These are phyloP conservation scores for Chromis chromis DNA, from an alignment of 2,797 vertebrate species.

Conservation along the genomic window DNA sequence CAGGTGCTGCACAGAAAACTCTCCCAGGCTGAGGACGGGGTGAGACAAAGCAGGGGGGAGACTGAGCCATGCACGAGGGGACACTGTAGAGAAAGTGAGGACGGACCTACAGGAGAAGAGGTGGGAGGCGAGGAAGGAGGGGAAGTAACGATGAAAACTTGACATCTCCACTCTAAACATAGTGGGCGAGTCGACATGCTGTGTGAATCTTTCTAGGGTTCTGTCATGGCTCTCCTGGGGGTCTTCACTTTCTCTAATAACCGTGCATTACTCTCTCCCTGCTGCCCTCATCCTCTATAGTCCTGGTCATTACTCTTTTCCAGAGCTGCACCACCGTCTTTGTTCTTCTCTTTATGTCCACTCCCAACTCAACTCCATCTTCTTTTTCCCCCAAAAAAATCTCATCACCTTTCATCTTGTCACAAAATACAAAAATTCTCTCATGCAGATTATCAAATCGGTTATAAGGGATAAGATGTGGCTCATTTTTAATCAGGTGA, in stretches of 20 bases:
- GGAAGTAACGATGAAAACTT: conserved; percentile 17
- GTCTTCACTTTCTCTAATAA: conserved; percentile 56
- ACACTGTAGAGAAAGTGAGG: conserved; percentile 14
- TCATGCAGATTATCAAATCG: neutral
- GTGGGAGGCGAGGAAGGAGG: neutral
- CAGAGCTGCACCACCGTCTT: conserved; percentile 30
- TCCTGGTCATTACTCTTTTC: conserved; percentile 38
- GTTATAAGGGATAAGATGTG: neutral
- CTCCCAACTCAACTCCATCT: neutral
- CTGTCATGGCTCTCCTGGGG: conserved; percentile 48
- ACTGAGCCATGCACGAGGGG: conserved; percentile 27
- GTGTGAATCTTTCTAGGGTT: conserved; percentile 34
- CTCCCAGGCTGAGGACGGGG: conserved; percentile 8
- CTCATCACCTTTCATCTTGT: neutral
- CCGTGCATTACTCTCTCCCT: conserved; percentile 41
- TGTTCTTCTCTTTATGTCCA: conserved; percentile 20
- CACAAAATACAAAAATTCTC: too few species aligned
- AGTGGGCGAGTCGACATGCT: conserved; percentile 29
- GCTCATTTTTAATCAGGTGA: neutral
- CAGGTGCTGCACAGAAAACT: conserved; percentile 54
- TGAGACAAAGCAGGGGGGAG: conserved; percentile 35
- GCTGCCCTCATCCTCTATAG: conserved; percentile 36
- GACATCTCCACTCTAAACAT: conserved; percentile 30
- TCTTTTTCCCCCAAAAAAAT: neutral
- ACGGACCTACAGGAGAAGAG: neutral